These are phyloP conservation scores for Rafetus swinhoei DNA, from an alignment of 2,113 vertebrate genomes.

Conservation along the genomic window DNA sequence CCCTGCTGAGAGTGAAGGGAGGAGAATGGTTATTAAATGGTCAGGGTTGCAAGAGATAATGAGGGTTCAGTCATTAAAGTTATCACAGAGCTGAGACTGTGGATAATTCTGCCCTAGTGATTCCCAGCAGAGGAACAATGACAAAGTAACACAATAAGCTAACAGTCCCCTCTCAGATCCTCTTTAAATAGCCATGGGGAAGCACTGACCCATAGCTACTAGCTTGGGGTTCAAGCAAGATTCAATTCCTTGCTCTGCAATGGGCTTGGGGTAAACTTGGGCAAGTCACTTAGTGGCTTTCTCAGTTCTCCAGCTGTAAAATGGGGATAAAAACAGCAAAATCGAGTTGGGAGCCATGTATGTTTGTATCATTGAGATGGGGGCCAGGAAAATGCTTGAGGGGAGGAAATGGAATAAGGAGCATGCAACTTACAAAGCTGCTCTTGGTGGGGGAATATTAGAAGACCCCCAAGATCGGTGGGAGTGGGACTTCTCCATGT, in stretches of 20 bases:
- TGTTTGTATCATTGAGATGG: background rate
- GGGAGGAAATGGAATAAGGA: background rate
- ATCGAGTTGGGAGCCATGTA: background rate
- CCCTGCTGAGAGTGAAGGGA: background rate
- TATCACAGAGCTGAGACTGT: background rate
- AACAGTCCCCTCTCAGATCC: background rate
- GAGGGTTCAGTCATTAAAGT: background rate
- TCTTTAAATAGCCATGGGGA: background rate
- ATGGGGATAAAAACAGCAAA: background rate
- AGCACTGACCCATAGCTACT: background rate
- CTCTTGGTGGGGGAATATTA: background rate
- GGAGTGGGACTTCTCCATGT: background rate
- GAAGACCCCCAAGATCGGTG: background rate
- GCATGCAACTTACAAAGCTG: background rate
- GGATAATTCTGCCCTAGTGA: background rate
- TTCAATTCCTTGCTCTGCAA: background rate
- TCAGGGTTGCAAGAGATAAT: background rate
- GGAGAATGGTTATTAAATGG: background rate
- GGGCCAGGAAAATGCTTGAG: background rate
- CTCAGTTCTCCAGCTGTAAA: background rate
- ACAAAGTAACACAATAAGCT: background rate
- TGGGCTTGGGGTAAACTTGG: background rate
- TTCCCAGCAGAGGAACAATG: background rate
- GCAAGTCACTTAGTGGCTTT: background rate
- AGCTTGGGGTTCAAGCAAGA: background rate